Evolutionary conservation across 2,113 vertebrate species (phyloP).

Genomic region (Aldabrachelys gigantea): DNA sequence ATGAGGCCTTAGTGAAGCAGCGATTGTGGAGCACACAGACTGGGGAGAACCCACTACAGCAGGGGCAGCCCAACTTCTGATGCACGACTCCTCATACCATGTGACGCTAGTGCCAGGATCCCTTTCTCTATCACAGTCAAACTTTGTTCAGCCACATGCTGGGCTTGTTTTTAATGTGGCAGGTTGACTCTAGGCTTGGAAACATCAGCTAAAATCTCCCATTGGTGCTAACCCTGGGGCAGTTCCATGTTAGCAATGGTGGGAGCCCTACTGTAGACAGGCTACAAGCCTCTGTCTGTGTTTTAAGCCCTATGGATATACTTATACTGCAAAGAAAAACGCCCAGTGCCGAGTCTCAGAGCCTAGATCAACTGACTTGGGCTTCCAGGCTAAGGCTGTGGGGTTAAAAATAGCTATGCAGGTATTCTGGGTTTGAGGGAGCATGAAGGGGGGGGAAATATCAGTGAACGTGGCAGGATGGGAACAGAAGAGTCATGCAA

Average conservation of each 20-base stretch:
- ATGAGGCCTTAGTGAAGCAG: too few relatives aligned
- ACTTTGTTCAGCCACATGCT: background rate
- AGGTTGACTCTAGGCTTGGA: background rate
- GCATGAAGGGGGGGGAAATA: background rate
- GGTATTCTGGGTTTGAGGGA: background rate
- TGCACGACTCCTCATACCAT: accelerated
- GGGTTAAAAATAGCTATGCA: too few relatives aligned
- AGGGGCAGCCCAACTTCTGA: background rate
- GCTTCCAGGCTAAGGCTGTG: too few relatives aligned
- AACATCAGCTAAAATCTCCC: background rate
- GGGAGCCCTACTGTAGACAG: background rate
- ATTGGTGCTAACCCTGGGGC: background rate
- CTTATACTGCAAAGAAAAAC: too few relatives aligned
- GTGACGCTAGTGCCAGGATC: too few relatives aligned
- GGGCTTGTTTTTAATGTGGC: background rate
- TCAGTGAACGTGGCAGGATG: too few relatives aligned
- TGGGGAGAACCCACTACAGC: too few relatives aligned
- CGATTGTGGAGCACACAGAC: background rate
- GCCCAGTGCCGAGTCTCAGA: too few relatives aligned
- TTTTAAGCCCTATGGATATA: background rate
- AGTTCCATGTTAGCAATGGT: background rate
- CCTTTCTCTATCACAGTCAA: background rate
- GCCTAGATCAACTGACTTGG: too few relatives aligned
- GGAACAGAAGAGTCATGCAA: too few relatives aligned
- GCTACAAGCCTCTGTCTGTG: background rate